Evolutionary conservation across 1,140 invertebrate species (phyloP).

Genomic region (Drosophila kanapiae): DNA sequence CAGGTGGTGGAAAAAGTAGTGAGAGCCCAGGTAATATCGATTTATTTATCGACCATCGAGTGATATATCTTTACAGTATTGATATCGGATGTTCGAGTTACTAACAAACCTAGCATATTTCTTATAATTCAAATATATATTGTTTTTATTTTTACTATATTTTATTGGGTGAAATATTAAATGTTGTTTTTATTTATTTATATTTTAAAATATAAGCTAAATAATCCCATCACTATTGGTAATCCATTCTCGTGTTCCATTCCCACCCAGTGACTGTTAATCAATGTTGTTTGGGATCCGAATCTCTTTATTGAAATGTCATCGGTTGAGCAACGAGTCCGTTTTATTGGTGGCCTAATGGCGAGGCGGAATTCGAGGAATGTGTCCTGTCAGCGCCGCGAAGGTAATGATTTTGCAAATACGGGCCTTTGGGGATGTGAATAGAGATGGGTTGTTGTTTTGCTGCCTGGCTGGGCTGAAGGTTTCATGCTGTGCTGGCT

Average conservation of each 20-base stretch:
- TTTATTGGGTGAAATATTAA: background rate
- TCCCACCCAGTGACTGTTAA: constrained; percentile 21
- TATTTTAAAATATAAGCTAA: background rate
- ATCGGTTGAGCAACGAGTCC: constrained; percentile 22
- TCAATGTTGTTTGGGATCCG: constrained; percentile 42
- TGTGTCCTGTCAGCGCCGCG: constrained; percentile 36
- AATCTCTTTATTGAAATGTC: constrained; percentile 47
- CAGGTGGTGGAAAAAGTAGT: too few relatives aligned
- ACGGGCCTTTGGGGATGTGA: constrained; percentile 19
- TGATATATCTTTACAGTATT: too few relatives aligned
- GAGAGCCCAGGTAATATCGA: too few relatives aligned
- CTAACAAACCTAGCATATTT: too few relatives aligned
- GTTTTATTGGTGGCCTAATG: constrained; percentile 25
- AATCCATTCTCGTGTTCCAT: background rate
- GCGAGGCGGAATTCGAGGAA: constrained; percentile 15
- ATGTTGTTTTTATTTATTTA: background rate
- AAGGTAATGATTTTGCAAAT: constrained; percentile 48
- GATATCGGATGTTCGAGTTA: too few relatives aligned
- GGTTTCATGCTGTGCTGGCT: constrained; percentile 2
- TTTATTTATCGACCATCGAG: too few relatives aligned
- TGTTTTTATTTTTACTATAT: too few relatives aligned
- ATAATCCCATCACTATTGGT: background rate
- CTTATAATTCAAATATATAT: too few relatives aligned
- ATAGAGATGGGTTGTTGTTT: background rate
- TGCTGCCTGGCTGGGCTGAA: background rate